Base-by-base conservation (phyloP, 2,888 invertebrate species). In the Tipula confusa region DNA sequence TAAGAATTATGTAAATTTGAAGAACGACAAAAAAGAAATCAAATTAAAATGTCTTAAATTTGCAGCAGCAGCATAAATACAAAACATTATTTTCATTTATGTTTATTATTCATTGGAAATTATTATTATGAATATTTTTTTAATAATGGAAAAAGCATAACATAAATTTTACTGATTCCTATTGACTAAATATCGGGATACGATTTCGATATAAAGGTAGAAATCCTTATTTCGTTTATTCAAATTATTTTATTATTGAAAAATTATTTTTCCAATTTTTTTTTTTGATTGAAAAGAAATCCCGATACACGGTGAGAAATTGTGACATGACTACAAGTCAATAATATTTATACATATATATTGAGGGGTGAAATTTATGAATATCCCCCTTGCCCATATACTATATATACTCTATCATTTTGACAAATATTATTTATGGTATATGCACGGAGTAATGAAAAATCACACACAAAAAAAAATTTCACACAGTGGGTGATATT, bases 221-320 rank as follows among this genome's bases (percentile, higher is more conserved):
- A 64, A 64, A 64, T 64, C 64, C 64, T 64, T 64, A 64, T 24
- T 64, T 64, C 24, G 64, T n/a, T n/a, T 64, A 64, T 64, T 64
- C 64, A 64, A 64, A 64, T 64, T 64, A 64, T 33, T 33, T 64
- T 38, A 38, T 38, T 64, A 64, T 18, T 24, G 24, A 64, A 64
- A 80, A 80, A 80, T 29, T 29, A 80, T 29, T 15, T 80, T 29
- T 64, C 11, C 15, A 29, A n/a, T n/a, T n/a, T n/a, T n/a, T n/a
- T n/a, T n/a, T 29, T 80, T 80, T 80, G 80, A 80, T 80, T 80
- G 80, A 80, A 80, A 80, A 80, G 80, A 80, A 80, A 80, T 80
- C 80, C 80, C 80, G 80, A 80, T 80, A 80, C 80, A 80, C 15
- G 80, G 29, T 80, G 29, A 80, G 80, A 80, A 80, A 80, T n/a